A percentile compares a stretch with the other conserved stretches of the same genome.
phyloP scores from a whole-genome alignment of 2,797 vertebrate species.

The Gadopsis bispinosus region DNA sequence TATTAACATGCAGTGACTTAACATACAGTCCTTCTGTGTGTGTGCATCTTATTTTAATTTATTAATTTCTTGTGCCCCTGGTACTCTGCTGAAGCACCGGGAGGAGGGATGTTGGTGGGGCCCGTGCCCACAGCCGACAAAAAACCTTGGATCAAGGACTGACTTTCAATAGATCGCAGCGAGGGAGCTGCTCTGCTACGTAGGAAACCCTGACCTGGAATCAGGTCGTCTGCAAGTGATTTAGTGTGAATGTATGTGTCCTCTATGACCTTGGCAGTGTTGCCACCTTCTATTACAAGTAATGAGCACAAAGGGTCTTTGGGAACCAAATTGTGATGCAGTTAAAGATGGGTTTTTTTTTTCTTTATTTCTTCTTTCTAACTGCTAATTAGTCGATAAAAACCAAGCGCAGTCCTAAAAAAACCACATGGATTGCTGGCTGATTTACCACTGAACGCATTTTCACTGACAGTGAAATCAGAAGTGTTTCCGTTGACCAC shows the following conservation, averaged over 20 bases:
- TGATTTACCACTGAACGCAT: background rate
- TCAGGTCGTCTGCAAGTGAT: no score
- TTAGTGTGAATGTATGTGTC: constrained; percentile 15
- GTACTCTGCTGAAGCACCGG: no score
- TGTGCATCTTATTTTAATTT: background rate
- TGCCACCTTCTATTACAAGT: constrained; percentile 31
- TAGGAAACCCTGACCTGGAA: no score
- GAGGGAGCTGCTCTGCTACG: no score
- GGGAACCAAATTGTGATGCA: background rate
- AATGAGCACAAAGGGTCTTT: constrained; percentile 38
- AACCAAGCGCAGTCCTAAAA: background rate
- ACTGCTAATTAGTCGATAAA: background rate
- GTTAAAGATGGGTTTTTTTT: constrained; percentile 11
- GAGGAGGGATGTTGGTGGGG: no score
- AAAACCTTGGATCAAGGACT: no score
- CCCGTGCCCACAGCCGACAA: no score
- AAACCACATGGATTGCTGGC: background rate
- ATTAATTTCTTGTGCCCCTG: no score
- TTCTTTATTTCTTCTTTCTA: no score
- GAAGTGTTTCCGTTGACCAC: background rate
- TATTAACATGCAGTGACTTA: background rate
- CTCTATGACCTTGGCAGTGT: constrained; percentile 51
- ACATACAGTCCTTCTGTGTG: constrained; percentile 10
- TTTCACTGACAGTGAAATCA: background rate
- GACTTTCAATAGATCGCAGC: no score